Evolutionary conservation across 1,140 invertebrate species (phyloP).

Genomic region (Sinella curviseta): DNA sequence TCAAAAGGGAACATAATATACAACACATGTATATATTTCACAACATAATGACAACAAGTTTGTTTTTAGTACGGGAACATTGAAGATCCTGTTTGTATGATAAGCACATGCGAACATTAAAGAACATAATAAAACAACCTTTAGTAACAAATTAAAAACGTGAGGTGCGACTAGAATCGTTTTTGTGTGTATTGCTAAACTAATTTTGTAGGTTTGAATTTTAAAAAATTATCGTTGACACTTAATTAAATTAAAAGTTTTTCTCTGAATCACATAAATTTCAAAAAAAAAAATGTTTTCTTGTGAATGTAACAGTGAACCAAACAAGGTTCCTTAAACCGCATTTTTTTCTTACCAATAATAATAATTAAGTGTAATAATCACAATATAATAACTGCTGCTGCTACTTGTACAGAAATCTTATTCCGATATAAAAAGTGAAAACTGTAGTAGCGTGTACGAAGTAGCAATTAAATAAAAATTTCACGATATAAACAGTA

Average conservation of each 20-base stretch:
- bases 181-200: conserved; percentile 6
- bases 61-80: too few species aligned
- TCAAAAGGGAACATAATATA: too few species aligned
- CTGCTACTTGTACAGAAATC: neutral
- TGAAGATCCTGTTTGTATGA: too few species aligned
- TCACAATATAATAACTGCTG: neutral
- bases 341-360: neutral
- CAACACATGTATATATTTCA: too few species aligned
- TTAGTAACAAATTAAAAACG: neutral
- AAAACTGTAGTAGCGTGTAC: neutral
- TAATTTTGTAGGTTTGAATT: neutral
- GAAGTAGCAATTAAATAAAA: too few species aligned
- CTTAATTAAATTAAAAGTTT: neutral
- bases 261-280: neutral
- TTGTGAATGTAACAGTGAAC: too few species aligned
- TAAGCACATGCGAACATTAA: too few species aligned
- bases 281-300: too few species aligned
- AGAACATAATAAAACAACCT: neutral
- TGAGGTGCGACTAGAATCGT: conserved; percentile 20
- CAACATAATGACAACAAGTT: too few species aligned
- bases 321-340: too few species aligned
- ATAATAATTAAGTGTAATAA: neutral
- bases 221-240: neutral
- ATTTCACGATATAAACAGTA: too few species aligned
- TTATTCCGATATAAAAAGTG: neutral